Evolutionary conservation across 2,797 vertebrate genomes (phyloP).

Genomic region (Discoglossus pictus): DNA sequence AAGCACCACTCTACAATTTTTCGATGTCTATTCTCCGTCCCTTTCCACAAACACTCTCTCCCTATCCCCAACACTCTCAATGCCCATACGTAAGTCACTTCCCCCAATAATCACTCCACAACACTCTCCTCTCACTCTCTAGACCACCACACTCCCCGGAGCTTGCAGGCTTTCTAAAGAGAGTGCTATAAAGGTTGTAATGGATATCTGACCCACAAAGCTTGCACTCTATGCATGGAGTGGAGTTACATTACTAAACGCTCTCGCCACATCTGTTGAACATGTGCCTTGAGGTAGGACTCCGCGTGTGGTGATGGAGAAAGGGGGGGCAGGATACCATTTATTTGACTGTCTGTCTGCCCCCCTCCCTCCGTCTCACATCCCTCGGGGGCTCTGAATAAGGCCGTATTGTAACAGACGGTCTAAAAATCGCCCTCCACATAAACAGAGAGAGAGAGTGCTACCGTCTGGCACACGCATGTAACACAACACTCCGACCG

Average conservation of each 20-base stretch:
- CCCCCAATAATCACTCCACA: too few species aligned
- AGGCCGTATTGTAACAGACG: slow-evolving; percentile 37
- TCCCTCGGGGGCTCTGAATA: slow-evolving; percentile 28
- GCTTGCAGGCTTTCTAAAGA: too few species aligned
- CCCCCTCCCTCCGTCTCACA: slow-evolving; percentile 3
- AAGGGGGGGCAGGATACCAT: slow-evolving; percentile 8
- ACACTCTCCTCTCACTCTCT: too few species aligned
- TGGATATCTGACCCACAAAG: neutral
- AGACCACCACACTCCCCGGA: too few species aligned
- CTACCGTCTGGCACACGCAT: slow-evolving; percentile 43
- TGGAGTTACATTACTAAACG: too few species aligned
- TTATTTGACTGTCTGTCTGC: slow-evolving; percentile 41
- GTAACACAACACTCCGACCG: slow-evolving; percentile 8
- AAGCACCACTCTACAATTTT: too few species aligned
- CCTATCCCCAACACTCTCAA: too few species aligned
- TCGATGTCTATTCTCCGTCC: too few species aligned
- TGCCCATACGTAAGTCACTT: too few species aligned
- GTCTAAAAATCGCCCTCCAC: slow-evolving; percentile 26
- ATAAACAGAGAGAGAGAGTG: slow-evolving; percentile 42
- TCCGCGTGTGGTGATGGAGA: neutral
- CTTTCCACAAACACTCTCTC: too few species aligned
- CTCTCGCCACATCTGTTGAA: neutral
- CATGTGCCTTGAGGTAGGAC: neutral
- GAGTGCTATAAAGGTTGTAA: too few species aligned
- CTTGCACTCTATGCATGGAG: too few species aligned